Conservation (phyloP, 2,888 invertebrate species). For the Nycteola revayana region DNA sequence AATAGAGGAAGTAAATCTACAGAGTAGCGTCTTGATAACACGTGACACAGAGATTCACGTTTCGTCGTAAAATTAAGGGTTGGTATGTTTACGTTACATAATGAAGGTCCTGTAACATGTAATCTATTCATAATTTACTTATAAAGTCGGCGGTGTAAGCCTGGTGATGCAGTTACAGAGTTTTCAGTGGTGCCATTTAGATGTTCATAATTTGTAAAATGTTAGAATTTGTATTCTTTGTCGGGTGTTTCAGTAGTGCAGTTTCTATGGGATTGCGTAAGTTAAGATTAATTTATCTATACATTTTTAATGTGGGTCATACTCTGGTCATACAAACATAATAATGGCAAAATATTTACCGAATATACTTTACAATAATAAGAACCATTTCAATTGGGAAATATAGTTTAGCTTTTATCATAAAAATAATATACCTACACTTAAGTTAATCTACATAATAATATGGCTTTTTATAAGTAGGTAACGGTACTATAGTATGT, state of each 20-base stretch:
- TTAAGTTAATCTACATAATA: too few relatives aligned
- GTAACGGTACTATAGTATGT: too few relatives aligned
- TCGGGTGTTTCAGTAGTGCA: constrained; percentile 32
- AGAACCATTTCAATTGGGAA: too few relatives aligned
- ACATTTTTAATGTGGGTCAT: too few relatives aligned
- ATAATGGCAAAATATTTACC: too few relatives aligned
- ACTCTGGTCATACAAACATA: too few relatives aligned
- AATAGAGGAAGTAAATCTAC: constrained; percentile 6
- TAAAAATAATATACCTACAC: too few relatives aligned
- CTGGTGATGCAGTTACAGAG: constrained; percentile 31
- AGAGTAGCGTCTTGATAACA: constrained; percentile 1
- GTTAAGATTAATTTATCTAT: too few relatives aligned
- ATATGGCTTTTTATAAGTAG: too few relatives aligned
- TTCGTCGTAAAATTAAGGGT: constrained; percentile 33
- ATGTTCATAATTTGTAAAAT: constrained; percentile 27
- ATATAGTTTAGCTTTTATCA: too few relatives aligned
- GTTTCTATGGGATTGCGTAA: constrained; percentile 48
- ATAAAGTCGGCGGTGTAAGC: constrained; percentile 43
- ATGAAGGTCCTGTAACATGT: constrained; percentile 46
- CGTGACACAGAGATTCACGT: constrained; percentile 26
- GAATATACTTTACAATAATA: too few relatives aligned
- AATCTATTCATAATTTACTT: constrained; percentile 51
- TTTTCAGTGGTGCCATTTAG: constrained; percentile 31
- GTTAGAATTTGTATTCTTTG: constrained; percentile 33
- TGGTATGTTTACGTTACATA: constrained; percentile 38